phyloP scores from a whole-genome alignment of 2,113 vertebrate genomes.

The Ptychochromis oligacanthus region DNA sequence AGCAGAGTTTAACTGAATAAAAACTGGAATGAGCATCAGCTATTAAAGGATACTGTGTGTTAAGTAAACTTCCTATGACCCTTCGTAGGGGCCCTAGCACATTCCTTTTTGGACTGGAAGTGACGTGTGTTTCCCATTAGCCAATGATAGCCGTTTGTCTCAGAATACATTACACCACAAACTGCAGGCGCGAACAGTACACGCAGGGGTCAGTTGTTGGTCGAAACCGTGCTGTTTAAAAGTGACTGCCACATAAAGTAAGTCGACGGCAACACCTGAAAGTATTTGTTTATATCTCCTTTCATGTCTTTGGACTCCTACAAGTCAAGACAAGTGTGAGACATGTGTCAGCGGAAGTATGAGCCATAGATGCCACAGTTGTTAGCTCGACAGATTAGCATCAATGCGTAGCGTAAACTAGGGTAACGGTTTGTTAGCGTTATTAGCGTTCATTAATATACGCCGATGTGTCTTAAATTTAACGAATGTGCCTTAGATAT shows the following conservation, averaged over 20 bases:
- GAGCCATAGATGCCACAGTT: not conserved
- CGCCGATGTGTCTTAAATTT: not conserved
- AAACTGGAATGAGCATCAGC: not conserved
- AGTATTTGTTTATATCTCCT: fast-evolving
- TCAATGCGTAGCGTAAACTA: not conserved
- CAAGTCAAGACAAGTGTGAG: not conserved
- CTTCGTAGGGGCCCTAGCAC: not conserved
- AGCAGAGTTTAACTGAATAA: not conserved
- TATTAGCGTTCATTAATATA: not conserved
- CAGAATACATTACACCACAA: slow-evolving; percentile 54
- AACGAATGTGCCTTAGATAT: not conserved
- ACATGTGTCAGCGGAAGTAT: not conserved
- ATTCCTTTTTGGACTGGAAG: not conserved
- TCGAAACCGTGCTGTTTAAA: not conserved
- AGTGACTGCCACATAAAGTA: slow-evolving; percentile 2
- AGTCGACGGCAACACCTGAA: not conserved
- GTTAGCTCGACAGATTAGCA: slow-evolving; percentile 22
- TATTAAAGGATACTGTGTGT: not conserved
- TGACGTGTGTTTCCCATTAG: slow-evolving; percentile 14
- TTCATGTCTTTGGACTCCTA: not conserved
- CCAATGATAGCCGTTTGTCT: slow-evolving; percentile 40
- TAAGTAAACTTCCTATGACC: not conserved
- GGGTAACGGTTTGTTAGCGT: fast-evolving
- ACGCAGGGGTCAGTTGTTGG: not conserved
- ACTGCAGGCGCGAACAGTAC: slow-evolving; percentile 56